Evolutionary conservation across 1,140 invertebrate species (phyloP).

Genomic region (Zaprionus nigranus): DNA sequence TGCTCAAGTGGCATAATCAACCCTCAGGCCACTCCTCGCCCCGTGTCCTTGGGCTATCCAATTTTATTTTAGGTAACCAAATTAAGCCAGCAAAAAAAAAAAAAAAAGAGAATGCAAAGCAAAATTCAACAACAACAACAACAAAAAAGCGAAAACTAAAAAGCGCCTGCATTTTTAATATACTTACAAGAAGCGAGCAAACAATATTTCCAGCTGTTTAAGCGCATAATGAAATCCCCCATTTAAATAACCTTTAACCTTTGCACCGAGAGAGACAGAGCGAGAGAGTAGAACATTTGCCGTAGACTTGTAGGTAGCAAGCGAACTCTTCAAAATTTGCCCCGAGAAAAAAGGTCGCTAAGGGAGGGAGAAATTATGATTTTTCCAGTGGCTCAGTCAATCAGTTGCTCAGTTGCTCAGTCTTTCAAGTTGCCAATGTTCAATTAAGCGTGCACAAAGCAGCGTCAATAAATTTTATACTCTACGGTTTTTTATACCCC

Average conservation of each 20-base stretch:
- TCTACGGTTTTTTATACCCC: constrained; percentile 1
- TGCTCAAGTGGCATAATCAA: constrained; percentile 74
- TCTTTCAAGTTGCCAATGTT: constrained; percentile 78
- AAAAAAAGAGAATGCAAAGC: constrained; percentile 24
- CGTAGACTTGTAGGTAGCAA: neutral
- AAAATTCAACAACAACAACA: constrained; percentile 18
- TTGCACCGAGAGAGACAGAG: neutral
- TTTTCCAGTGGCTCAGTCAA: constrained; percentile 63
- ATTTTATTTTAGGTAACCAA: constrained; percentile 45
- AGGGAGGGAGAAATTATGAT: constrained; percentile 45
- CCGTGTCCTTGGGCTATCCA: constrained; percentile 11
- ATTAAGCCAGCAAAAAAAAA: constrained; percentile 45
- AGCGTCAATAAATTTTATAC: constrained; percentile 72
- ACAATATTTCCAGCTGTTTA: constrained; percentile 73
- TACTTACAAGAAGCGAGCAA: constrained; percentile 36
- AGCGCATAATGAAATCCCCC: constrained; percentile 64
- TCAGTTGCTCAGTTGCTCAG: constrained; percentile 63
- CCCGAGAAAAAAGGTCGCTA: constrained; percentile 51
- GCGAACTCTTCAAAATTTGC: constrained; percentile 21
- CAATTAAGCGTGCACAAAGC: constrained; percentile 74
- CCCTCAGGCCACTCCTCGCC: constrained; percentile 6
- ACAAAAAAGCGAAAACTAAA: constrained; percentile 24
- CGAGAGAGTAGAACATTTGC: too few relatives aligned
- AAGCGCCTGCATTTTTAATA: constrained; percentile 69
- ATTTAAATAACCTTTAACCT: constrained; percentile 70